Evolutionary conservation across 2,888 invertebrate species (phyloP).

Genomic region (Pterostichus niger): DNA sequence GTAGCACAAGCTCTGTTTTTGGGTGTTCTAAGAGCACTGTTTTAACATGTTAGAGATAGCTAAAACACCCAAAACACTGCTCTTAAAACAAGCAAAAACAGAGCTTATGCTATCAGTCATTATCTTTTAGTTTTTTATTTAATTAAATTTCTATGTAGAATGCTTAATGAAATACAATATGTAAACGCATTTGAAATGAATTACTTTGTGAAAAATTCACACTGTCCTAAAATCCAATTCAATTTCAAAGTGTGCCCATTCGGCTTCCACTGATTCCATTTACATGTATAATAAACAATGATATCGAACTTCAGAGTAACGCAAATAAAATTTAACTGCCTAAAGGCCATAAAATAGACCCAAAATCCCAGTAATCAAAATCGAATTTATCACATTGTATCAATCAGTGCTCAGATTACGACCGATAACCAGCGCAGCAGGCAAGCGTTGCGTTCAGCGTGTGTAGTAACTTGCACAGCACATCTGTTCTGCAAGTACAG

Average conservation of each 20-base stretch:
- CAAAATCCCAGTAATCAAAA: constrained; percentile 22
- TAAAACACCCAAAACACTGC: no score
- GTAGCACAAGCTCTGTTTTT: no score
- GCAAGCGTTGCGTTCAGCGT: no score
- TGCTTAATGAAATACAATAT: no score
- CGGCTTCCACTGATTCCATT: constrained; percentile 7
- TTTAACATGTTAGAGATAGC: no score
- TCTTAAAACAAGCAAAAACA: no score
- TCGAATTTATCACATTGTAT: constrained; percentile 39
- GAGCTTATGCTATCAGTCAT: no score
- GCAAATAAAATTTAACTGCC: constrained; percentile 36
- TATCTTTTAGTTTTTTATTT: no score
- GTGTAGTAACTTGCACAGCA: no score
- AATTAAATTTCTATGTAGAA: no score
- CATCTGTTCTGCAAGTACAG: no score
- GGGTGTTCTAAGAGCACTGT: no score
- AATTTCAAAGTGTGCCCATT: not conserved
- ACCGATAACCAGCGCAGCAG: not conserved
- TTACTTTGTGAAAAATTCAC: not conserved
- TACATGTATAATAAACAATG: constrained; percentile 30
- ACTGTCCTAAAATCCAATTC: not conserved
- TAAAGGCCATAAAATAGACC: constrained; percentile 36
- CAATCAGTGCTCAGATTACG: constrained; percentile 27
- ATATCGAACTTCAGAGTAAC: constrained; percentile 1
- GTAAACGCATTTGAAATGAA: not conserved